Conservation (phyloP, 2,888 invertebrate genomes). For the Philonicus albiceps region DNA sequence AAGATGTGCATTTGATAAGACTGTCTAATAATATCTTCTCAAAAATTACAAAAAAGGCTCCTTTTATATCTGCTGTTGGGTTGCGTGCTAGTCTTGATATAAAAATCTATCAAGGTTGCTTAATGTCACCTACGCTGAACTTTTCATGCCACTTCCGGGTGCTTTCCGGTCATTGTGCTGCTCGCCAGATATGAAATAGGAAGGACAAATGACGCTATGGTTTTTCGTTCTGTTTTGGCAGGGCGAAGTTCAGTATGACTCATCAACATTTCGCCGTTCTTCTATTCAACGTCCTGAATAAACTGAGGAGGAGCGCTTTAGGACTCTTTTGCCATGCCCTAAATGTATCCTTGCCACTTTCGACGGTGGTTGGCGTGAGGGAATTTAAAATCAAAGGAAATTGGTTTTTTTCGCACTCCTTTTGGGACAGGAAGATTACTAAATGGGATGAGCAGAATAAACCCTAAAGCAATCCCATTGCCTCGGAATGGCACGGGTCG, state of each 20-base stretch:
- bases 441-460: not conserved
- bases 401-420: not conserved
- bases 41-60: too few relatives aligned
- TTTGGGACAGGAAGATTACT: not conserved
- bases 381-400: not conserved
- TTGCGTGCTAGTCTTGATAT: not conserved
- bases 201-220: not conserved
- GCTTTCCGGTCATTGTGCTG: slow-evolving; percentile 13
- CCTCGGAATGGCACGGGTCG: not conserved
- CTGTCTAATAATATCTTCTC: too few relatives aligned
- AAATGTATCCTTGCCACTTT: not conserved
- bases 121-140: not conserved
- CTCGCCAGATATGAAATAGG: not conserved
- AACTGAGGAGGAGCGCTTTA: not conserved
- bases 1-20: too few relatives aligned
- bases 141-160: slow-evolving; percentile 11
- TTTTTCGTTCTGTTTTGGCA: not conserved
- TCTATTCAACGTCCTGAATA: not conserved
- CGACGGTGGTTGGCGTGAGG: not conserved
- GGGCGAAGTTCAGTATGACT: not conserved
- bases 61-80: not conserved
- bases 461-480: not conserved
- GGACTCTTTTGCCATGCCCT: not conserved
- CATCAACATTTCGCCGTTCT: not conserved
- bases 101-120: slow-evolving; percentile 5